phyloP scores from a whole-genome alignment of 2,888 invertebrate species.

The Rhingia rostrata region DNA sequence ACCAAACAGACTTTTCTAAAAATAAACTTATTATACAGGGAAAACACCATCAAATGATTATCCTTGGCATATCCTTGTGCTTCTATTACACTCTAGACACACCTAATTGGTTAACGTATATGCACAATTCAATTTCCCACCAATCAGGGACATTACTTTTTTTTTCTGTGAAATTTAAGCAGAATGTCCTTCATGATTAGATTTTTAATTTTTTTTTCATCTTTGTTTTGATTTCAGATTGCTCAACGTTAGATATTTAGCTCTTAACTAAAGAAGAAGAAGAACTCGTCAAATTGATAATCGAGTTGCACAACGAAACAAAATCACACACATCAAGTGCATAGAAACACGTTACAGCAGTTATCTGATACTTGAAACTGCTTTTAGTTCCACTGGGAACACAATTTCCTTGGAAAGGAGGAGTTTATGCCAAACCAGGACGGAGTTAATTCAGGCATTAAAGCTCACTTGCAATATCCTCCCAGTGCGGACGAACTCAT shows the following conservation, averaged over 20 bases:
- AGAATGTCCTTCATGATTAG: slow-evolving; percentile 21
- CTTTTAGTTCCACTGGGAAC: slow-evolving; percentile 33
- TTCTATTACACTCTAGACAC: slow-evolving; percentile 45
- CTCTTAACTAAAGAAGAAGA: slow-evolving; percentile 34
- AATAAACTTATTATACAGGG: slow-evolving; percentile 52
- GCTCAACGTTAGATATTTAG: slow-evolving; percentile 52
- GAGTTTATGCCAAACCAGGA: slow-evolving; percentile 53
- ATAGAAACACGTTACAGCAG: background rate
- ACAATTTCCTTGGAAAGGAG: slow-evolving; percentile 29
- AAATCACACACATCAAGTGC: slow-evolving; percentile 15
- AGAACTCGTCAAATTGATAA: background rate
- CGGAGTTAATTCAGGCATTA: slow-evolving; percentile 52
- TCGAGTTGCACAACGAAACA: background rate
- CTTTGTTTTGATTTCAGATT: slow-evolving; percentile 58
- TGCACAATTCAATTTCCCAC: slow-evolving; percentile 39
- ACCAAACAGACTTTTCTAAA: slow-evolving; percentile 47
- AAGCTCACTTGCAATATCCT: slow-evolving; percentile 39
- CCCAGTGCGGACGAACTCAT: slow-evolving; percentile 57
- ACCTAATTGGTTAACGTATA: slow-evolving; percentile 55
- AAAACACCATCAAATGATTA: slow-evolving; percentile 38
- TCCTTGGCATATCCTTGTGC: slow-evolving; percentile 44
- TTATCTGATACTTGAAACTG: background rate
- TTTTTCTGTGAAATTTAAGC: background rate
- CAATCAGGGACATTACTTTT: slow-evolving; percentile 16
- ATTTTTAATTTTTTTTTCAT: background rate